Evolutionary conservation across 1,140 invertebrate genomes (phyloP).

Genomic region (Caenorhabditis inopinata): DNA sequence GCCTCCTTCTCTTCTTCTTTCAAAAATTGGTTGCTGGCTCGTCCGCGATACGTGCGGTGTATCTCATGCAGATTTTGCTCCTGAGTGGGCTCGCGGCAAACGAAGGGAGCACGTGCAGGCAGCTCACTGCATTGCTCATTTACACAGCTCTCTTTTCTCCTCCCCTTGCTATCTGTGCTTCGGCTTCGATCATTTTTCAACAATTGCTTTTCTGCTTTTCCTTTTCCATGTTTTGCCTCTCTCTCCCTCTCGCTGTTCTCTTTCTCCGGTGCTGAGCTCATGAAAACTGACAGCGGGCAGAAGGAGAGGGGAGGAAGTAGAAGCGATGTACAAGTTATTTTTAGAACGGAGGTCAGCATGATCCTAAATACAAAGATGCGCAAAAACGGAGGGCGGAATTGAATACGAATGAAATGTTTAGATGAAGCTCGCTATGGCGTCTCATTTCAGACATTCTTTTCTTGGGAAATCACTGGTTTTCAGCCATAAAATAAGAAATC

Average conservation of each 20-base stretch:
- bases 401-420: no score
- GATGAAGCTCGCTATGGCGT: no score
- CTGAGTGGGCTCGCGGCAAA: not conserved
- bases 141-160: not conserved
- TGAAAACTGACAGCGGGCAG: constrained; percentile 17
- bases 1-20: not conserved
- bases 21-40: constrained; percentile 22
- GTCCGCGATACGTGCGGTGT: not conserved
- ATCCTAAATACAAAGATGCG: not conserved
- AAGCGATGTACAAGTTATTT: not conserved
- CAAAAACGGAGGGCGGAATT: no score
- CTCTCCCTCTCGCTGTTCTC: not conserved
- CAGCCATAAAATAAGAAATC: no score
- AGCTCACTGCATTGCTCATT: constrained; percentile 16
- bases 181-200: not conserved
- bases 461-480: no score
- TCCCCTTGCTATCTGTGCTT: not conserved
- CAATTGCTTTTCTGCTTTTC: constrained; percentile 24
- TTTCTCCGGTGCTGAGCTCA: constrained; percentile 8
- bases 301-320: not conserved
- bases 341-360: not conserved
- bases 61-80: not conserved
- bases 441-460: no score
- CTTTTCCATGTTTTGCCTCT: no score
- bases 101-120: not conserved